phyloP scores from a whole-genome alignment of 2,888 invertebrate species.

The Eupithecia insigniata region DNA sequence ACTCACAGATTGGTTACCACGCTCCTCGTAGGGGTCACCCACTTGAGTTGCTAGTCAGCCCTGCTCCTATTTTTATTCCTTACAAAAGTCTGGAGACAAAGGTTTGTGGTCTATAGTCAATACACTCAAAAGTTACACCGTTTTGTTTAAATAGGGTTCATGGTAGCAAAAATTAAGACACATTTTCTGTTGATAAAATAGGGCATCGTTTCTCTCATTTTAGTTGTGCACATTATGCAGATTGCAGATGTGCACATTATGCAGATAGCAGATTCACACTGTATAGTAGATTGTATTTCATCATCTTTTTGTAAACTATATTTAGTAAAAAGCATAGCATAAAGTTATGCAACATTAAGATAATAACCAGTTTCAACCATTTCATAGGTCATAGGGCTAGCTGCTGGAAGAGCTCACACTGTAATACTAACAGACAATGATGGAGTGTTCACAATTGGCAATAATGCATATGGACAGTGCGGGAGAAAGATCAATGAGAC shows the following conservation, averaged over 20 bases:
- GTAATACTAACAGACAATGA: conserved; percentile 90
- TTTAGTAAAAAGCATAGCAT: background rate
- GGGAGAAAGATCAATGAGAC: conserved; percentile 90
- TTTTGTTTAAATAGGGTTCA: no score
- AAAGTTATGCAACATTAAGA: background rate
- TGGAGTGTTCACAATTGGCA: conserved; percentile 93
- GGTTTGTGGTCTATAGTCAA: conserved; percentile 53
- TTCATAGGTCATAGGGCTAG: conserved; percentile 73
- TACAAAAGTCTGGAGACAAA: conserved; percentile 84
- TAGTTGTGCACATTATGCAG: no score
- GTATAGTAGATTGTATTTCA: background rate
- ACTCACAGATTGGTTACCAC: conserved; percentile 94
- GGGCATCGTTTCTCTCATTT: no score
- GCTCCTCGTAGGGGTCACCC: conserved; percentile 85
- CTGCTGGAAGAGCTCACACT: conserved; percentile 95
- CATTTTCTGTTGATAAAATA: no score
- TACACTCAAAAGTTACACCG: no score
- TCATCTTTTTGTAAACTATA: background rate
- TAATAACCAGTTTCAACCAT: background rate
- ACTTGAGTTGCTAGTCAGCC: conserved; percentile 87
- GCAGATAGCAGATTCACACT: no score
- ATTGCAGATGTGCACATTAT: no score
- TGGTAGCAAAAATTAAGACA: no score
- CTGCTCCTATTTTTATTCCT: conserved; percentile 88
- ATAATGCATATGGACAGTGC: conserved; percentile 97